These are phyloP conservation scores for Pelobates fuscus DNA, from an alignment of 2,113 vertebrate genomes.

Conservation along the genomic window DNA sequence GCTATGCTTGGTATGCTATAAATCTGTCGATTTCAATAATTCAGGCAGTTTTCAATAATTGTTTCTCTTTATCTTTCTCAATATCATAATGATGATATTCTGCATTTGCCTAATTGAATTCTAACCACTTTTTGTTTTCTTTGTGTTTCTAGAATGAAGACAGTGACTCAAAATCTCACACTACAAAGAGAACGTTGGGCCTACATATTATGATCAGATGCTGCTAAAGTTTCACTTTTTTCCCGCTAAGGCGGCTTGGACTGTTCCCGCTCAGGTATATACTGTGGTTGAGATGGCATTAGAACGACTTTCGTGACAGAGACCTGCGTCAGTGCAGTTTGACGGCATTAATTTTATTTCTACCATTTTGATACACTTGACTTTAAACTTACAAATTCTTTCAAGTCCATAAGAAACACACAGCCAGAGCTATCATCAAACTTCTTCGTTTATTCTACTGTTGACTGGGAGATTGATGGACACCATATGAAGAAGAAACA, in stretches of 20 bases:
- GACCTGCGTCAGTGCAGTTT: constrained; percentile 53
- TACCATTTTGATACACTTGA: constrained; percentile 56
- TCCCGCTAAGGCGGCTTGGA: constrained; percentile 55
- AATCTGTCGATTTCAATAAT: no score
- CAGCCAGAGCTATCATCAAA: constrained; percentile 36
- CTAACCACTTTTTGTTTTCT: constrained; percentile 52
- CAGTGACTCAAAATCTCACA: constrained; percentile 40
- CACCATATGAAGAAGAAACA: constrained; percentile 59
- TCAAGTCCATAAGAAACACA: constrained; percentile 48
- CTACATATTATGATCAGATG: constrained; percentile 54
- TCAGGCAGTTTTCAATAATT: no score
- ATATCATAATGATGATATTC: no score
- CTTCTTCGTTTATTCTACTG: constrained; percentile 60
- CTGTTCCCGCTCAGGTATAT: constrained; percentile 55
- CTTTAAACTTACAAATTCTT: constrained; percentile 55
- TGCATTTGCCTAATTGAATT: no score
- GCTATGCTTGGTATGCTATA: no score
- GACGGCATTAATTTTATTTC: constrained; percentile 54
- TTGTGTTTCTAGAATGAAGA: constrained; percentile 72
- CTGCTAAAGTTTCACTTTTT: constrained; percentile 66
- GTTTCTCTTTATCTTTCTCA: no score
- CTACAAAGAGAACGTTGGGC: constrained; percentile 30
- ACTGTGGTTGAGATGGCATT: constrained; percentile 50
- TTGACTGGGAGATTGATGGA: constrained; percentile 59
- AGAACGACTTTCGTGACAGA: constrained; percentile 56